Base-by-base conservation (phyloP, 2,888 invertebrate genomes). In the Ceramica pisi region DNA sequence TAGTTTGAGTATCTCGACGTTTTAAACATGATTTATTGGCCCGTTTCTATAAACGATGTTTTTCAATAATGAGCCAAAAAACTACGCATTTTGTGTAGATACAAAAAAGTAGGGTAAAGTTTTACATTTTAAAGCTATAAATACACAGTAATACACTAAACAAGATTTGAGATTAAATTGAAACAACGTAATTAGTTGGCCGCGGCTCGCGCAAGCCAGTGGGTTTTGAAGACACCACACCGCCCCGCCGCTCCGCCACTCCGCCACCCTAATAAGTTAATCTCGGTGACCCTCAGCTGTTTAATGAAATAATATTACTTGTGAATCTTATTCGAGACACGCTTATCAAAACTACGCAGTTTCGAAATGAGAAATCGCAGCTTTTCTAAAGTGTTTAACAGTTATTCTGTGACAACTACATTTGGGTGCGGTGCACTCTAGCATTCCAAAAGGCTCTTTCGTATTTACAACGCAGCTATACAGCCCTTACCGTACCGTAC, bases 301-400 rank as follows among this genome's bases (percentile, higher is more conserved):
- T 65, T 77, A 77, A 77, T 81, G 46, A 70, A 80, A 76, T 79
- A 79, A 76, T 75, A 75, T 80, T 81, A 69, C 46, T 69, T 21
- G 63, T 35, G 55, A 75, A 81, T 81, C 70, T 61, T 35, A 70
- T 81, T 81, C 56, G 66, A 67, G 63, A 44, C 21, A 56, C 16
- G 21, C 56, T 51, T 44, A 70, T 64, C 41, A 81, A 50, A 69
- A 66, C 53, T 60, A 26, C 57, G 80, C 35, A 35, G 55, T 75
- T 41, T 69, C 38, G 23, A 41, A 59, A 38, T 59, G 38, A 67
- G 46, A 31, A 51, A 67, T 51, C 2, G 35, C 38, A 21, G 10
- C 35, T 51, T 38, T 38, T 44, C n/a, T 35, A 6, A 16, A 26
- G 16, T 35, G 8, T 60, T 35, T 12, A n/a, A n/a, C 0, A 31